These are phyloP conservation scores for Pseudorectes ferrugineus DNA, from an alignment of 2,113 vertebrate species.

Conservation along the genomic window DNA sequence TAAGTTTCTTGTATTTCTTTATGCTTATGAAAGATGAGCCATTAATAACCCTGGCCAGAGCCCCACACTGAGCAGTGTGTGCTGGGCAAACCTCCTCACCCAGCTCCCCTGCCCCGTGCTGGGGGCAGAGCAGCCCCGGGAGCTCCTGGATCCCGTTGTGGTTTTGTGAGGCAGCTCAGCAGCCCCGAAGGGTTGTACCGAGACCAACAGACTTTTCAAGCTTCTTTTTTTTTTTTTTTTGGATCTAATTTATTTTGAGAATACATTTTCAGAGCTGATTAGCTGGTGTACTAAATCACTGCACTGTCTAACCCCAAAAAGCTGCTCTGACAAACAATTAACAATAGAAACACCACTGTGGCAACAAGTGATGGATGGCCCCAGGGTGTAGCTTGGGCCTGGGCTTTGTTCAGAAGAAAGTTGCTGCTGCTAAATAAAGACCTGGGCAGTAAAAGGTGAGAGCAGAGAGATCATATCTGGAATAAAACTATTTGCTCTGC, in stretches of 20 bases:
- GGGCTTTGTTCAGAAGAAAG: constrained; percentile 61
- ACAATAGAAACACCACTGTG: constrained; percentile 59
- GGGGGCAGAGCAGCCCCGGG: neutral
- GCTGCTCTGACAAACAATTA: constrained; percentile 57
- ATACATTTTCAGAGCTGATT: constrained; percentile 14
- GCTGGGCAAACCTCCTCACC: neutral
- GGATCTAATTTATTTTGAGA: neutral
- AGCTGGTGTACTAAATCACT: neutral
- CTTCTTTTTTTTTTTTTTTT: neutral
- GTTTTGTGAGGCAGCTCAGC: neutral
- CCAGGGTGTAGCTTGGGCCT: constrained; percentile 40
- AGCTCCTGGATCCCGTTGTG: neutral
- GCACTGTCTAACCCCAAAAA: constrained; percentile 23
- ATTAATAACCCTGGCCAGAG: neutral
- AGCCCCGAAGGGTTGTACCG: neutral
- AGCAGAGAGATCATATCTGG: neutral
- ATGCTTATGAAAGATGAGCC: constrained; percentile 43
- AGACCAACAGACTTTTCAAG: neutral
- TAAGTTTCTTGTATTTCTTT: constrained; percentile 13
- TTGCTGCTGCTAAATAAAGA: constrained; percentile 64
- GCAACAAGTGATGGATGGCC: constrained; percentile 57
- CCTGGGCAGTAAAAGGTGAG: constrained; percentile 29
- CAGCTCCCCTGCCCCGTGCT: rapidly evolving
- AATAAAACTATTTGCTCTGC: neutral
- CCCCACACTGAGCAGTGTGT: neutral